Evolutionary conservation across 2,888 invertebrate genomes (phyloP).

Genomic region (Lasiommata megera): DNA sequence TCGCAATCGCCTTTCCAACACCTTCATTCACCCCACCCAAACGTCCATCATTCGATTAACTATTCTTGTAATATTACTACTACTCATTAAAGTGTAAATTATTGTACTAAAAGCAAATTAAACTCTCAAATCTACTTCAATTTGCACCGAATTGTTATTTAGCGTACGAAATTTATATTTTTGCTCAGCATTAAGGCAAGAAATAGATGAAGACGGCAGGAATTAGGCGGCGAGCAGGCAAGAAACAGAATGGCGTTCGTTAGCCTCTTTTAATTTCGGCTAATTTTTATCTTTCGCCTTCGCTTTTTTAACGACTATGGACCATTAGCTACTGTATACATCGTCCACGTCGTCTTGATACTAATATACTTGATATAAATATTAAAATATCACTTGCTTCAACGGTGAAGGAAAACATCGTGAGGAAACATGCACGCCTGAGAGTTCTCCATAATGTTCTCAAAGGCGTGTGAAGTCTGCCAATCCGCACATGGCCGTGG

Average conservation of each 20-base stretch:
- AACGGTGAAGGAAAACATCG: too few relatives aligned
- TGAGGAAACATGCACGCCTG: too few relatives aligned
- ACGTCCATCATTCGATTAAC: too few relatives aligned
- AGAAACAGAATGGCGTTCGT: slow-evolving; percentile 72
- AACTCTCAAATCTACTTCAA: slow-evolving; percentile 1
- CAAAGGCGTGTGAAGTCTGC: too few relatives aligned
- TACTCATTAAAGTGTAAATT: neutral
- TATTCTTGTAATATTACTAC: neutral
- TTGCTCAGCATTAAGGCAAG: slow-evolving; percentile 16
- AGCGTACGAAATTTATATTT: slow-evolving; percentile 14
- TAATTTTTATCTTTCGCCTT: slow-evolving; percentile 78
- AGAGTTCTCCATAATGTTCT: too few relatives aligned
- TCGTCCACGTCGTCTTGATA: slow-evolving; percentile 45
- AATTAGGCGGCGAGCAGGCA: slow-evolving; percentile 28
- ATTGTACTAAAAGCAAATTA: neutral
- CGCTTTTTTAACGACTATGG: slow-evolving; percentile 72
- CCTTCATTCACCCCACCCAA: too few relatives aligned
- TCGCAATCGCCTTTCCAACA: too few relatives aligned
- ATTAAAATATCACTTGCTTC: too few relatives aligned
- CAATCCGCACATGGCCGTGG: too few relatives aligned
- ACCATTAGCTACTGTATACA: slow-evolving; percentile 61
- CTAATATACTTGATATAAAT: too few relatives aligned
- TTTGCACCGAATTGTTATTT: slow-evolving; percentile 9
- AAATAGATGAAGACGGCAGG: slow-evolving; percentile 12
- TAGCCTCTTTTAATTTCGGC: slow-evolving; percentile 81